phyloP scores from a whole-genome alignment of 2,113 vertebrate species.

The Ciconia stormi region DNA sequence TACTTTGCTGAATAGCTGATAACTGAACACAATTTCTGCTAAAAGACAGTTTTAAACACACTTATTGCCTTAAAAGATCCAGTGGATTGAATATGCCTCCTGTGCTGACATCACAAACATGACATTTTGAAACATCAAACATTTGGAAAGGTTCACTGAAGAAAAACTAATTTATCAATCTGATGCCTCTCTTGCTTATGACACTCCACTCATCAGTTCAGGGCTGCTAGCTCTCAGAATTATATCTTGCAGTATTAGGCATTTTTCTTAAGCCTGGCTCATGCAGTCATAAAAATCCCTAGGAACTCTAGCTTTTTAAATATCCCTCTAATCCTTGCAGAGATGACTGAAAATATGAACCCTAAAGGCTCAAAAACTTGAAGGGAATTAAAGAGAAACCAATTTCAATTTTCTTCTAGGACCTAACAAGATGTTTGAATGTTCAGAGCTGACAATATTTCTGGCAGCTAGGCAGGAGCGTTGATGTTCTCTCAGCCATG shows the following conservation, averaged over 20 bases:
- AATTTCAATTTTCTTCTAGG: not conserved
- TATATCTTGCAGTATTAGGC: not conserved
- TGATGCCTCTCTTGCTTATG: not conserved
- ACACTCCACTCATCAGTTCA: not conserved
- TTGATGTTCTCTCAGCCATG: not conserved
- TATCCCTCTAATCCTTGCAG: conserved; percentile 31
- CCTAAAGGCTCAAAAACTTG: not conserved
- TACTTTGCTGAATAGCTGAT: not conserved
- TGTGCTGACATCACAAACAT: not conserved
- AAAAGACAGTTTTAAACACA: not conserved
- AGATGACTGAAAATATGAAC: not conserved
- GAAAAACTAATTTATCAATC: not conserved
- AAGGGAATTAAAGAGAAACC: conserved; percentile 14
- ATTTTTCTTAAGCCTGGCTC: conserved; percentile 25
- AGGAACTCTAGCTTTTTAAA: conserved; percentile 8
- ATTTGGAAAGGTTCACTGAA: not conserved
- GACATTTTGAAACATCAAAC: not conserved
- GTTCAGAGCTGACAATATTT: not conserved
- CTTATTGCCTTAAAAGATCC: not conserved
- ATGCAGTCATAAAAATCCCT: not conserved
- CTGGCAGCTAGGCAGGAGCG: not conserved
- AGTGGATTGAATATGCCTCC: not conserved
- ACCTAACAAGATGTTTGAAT: not conserved
- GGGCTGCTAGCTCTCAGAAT: not conserved
- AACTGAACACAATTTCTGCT: not conserved